Conservation (phyloP, 2,113 vertebrate species). For the Lophura nycthemera region DNA sequence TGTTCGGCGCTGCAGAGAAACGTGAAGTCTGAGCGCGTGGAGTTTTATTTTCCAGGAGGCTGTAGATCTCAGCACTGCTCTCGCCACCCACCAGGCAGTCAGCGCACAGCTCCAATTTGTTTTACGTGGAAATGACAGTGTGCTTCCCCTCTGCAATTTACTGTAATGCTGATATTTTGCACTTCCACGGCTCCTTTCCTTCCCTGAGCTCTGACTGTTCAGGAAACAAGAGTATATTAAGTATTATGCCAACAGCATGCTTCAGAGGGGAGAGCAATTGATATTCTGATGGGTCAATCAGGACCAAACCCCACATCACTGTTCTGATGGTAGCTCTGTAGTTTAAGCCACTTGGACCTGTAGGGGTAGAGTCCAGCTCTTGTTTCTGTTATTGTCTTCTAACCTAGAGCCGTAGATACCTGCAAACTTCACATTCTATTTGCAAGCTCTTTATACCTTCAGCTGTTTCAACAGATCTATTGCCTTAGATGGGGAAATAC, state of each 20-base stretch:
- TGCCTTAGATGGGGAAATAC: neutral
- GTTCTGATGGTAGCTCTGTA: neutral
- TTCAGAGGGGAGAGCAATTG: neutral
- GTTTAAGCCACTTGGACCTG: neutral
- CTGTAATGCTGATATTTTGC: neutral
- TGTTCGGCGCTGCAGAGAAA: neutral
- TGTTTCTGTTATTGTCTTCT: neutral
- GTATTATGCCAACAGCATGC: neutral
- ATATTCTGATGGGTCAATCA: neutral
- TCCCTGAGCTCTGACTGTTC: neutral
- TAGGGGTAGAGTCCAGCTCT: neutral
- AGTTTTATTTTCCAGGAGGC: constrained; percentile 15
- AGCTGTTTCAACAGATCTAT: neutral
- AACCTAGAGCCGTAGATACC: neutral
- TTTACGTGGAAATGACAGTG: neutral
- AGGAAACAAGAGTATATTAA: neutral
- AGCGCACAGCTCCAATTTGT: neutral
- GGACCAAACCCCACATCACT: neutral
- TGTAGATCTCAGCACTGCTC: neutral
- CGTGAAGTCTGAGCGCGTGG: neutral
- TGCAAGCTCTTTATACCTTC: neutral
- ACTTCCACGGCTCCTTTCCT: neutral
- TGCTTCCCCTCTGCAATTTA: neutral
- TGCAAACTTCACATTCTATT: neutral
- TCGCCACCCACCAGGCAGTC: constrained; percentile 12